Evolutionary conservation across 2,797 vertebrate genomes (phyloP), one percentile per base, ranked within the genome.

Genomic region (Sciurus vulgaris): DNA sequence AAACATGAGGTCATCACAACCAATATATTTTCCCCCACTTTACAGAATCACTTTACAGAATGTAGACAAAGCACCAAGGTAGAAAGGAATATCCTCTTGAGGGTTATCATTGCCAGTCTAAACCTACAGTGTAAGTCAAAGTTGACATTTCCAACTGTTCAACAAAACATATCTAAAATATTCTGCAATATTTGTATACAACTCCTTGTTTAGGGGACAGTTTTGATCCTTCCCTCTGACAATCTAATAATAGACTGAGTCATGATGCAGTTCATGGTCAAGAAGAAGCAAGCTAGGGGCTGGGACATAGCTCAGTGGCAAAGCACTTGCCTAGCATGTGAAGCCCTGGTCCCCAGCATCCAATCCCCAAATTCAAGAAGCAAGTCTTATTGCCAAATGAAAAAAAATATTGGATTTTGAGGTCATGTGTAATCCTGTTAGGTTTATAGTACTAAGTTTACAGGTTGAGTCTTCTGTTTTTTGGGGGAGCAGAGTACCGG

Each of bases 351-450:
- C n/a, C 51, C 33, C 20, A 54, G 33, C 76, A 20, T 1, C 13
- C 51, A 51, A 11, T 18, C 20, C 33, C 22, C 10, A 24, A 54
- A 74, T 44, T 47, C 72, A 74, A 41, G 54, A 26, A 59, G 1
- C 28, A 78, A 67, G 56, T 67, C 47, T 78, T 90, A 30, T 41
- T 77, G 76, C 47, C 20, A 95, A 65, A 67, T 12, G 15, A 38
- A 51, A 63, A 63, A 92, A 95, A 95, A 82, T 49, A 76, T 22
- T 79, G n/a, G 49, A 84, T 54, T 94, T 90, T 49, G 84, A 51
- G 56, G 20, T 83, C 51, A 38, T 59, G 9, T 77, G 22, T 69
- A 41, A 77, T 11, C 30, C 30, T 73, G 41, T 87, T 87, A 87
- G 56, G 20, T 54, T 87, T 73, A 83, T 13, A 92, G 30, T 30